Evolutionary conservation across 1,140 invertebrate species (phyloP), one percentile per base, ranked within the genome.

Genomic region (Pseudomyrmex pallidus): DNA sequence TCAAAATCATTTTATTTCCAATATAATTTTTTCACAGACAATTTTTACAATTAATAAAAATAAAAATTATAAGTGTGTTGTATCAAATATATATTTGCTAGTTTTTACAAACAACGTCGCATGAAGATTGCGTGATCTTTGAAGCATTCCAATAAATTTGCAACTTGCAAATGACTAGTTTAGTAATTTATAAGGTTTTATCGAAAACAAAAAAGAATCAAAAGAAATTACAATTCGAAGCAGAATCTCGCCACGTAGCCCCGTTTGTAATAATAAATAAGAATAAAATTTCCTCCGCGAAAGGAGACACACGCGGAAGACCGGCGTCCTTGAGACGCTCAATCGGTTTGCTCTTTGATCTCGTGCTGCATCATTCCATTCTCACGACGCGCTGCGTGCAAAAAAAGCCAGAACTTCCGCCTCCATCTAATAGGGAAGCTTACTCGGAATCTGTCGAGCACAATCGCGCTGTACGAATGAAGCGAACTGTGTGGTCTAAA

Each of bases 161-260:
- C 15, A 22, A 22, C 0, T 12, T 15, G 50, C n/a, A 15, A 66
- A 44, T 25, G 9, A 2, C 25, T n/a, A 35, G 7, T 64, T 64
- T 64, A 63, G n/a, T 48, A 64, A 54, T 76, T 76, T 44, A 76
- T 12, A 12, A 25, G n/a, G 1, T 22, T 13, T 52, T 25, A 52
- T 62, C 5, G 22, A 5, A 5, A 62, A 9, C 0, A 17, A 52
- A 35, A 0, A 9, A 2, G 13, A 52, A 3, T 13, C 48, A 10
- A 17, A 3, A 48, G 15, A 17, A 3, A 48, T 76, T 76, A 13
- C 7, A 52, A 64, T 54, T 63, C 61, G 7, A 54, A 3, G 8
- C 59, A 54, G 25, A 76, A 17, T 12, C n/a, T n/a, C 15, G 20
- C 5, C 10, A 25, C 63, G 44, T 66, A n/a, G 9, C 15, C 15